Base-by-base conservation (phyloP, 2,113 vertebrate species). In the Pavo muticus region DNA sequence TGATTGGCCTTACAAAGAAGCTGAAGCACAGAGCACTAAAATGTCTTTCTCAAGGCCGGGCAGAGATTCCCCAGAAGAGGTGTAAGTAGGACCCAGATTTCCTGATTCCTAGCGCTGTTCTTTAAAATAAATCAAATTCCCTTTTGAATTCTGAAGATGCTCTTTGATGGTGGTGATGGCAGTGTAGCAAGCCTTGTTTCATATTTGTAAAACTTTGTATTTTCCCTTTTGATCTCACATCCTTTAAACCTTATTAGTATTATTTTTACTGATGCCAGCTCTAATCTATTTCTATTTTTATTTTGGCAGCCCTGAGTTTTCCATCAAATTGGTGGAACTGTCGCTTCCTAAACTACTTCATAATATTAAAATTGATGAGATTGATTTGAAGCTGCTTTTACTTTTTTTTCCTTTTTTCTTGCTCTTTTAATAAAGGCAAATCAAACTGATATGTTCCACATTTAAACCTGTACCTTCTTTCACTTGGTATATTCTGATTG, bases 351-450 rank as follows among this genome's bases (percentile, higher is more conserved):
- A 88, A 96, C 59, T 78, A 87, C 92, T 96, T 95, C 88, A 61
- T 81, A 84, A 45, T 81, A 92, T 95, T 93, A 96, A 95, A 97
- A 97, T 96, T 85, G 27, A 97, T 96, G 81, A 96, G 88, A 93
- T 92, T 91, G 93, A 97, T 80, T 95, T 94, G 89, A 90, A 30
- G 47, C 50, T 86, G 39, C 72, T 84, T 96, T 93, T 91, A 80
- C 8, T 87, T 30, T 30, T 80, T 72, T 82, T n/a, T 5, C 4
- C 21, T 40, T 59, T 63, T 88, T 81, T 81, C 90, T 92, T 94
- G 76, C 78, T 69, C 89, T 95, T 97, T 97, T 97, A 96, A 93
- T 97, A 93, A 96, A 94, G 75, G 91, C 84, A 94, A 94, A 95
- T 96, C 88, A 97, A 86, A 94, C 91, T 25, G 70, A 73, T 93